Percentiles rank a stretch among this genome's conserved stretches.
These are phyloP conservation scores for Rotaria sp. DNA, from an alignment of 2,888 invertebrate genomes.

Conservation along the genomic window DNA sequence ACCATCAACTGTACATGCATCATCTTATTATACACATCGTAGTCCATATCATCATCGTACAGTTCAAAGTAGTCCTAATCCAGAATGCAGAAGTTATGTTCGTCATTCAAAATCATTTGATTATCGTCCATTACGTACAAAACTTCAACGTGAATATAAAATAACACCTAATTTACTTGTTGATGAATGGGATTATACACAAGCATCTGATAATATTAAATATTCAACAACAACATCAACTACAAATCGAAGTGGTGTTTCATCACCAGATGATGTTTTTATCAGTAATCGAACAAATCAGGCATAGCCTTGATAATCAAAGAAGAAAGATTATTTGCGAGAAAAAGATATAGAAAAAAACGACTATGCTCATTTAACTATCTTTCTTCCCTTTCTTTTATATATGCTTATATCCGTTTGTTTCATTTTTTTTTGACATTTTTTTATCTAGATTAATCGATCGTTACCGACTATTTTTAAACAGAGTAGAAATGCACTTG, in stretches of 20 bases:
- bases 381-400: background rate
- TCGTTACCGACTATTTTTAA: constrained; percentile 3
- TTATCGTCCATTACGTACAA: constrained; percentile 10
- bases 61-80: background rate
- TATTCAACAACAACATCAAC: background rate
- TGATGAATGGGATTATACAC: constrained; percentile 15
- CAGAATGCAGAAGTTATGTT: background rate
- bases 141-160: constrained; percentile 24
- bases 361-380: background rate
- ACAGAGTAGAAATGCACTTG: background rate
- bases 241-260: background rate
- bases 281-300: background rate
- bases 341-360: background rate
- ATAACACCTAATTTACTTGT: constrained; percentile 3
- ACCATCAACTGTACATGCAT: background rate
- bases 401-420: background rate
- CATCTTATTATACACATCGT: background rate
- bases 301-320: background rate
- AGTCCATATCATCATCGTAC: background rate
- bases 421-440: background rate
- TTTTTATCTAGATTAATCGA: background rate
- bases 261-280: constrained; percentile 29
- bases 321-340: background rate
- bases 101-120: constrained; percentile 10
- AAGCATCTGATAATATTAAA: background rate